Evolutionary conservation across 1,140 invertebrate genomes (phyloP).

Genomic region (Drosophila nebulosa): DNA sequence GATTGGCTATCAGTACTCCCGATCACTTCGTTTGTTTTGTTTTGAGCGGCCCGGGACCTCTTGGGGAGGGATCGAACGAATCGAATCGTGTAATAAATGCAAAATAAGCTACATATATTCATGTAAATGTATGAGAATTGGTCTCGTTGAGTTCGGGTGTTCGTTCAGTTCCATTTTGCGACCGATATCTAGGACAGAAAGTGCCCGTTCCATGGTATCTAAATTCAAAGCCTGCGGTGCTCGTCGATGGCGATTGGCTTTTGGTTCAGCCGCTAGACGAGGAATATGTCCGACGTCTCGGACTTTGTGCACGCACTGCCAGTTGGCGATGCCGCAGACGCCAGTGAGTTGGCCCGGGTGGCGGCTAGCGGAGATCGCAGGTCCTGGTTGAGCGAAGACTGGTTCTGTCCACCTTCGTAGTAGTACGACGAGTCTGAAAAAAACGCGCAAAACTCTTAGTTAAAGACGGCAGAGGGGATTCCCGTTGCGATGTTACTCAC

Average conservation of each 20-base stretch:
- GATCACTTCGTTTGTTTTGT: background rate
- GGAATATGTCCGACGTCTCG: constrained; percentile 82
- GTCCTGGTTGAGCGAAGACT: constrained; percentile 77
- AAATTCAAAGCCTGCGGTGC: background rate
- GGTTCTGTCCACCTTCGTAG: constrained; percentile 83
- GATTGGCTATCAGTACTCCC: background rate
- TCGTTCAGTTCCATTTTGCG: constrained; percentile 1
- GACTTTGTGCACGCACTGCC: constrained; percentile 87
- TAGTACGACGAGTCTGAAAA: constrained; percentile 86
- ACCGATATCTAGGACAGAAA: background rate
- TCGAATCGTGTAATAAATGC: constrained; percentile 51
- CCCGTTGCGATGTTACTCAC: constrained; percentile 84
- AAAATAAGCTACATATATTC: constrained; percentile 23
- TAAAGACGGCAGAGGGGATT: background rate
- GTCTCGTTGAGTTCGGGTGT: constrained; percentile 36
- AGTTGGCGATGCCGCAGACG: constrained; percentile 87
- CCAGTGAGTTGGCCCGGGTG: constrained; percentile 86
- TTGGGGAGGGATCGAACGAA: constrained; percentile 8
- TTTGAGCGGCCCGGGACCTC: constrained; percentile 5
- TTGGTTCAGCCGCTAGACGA: constrained; percentile 55
- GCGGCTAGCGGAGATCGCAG: constrained; percentile 86
- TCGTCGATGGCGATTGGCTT: background rate
- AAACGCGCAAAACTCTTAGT: background rate
- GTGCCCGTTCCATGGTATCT: background rate
- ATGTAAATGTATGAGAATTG: constrained; percentile 40